Percentiles rank a stretch among this genome's conserved stretches.
Conservation (phyloP, 2,797 vertebrate species). For the Peromyscus nudipes region DNA sequence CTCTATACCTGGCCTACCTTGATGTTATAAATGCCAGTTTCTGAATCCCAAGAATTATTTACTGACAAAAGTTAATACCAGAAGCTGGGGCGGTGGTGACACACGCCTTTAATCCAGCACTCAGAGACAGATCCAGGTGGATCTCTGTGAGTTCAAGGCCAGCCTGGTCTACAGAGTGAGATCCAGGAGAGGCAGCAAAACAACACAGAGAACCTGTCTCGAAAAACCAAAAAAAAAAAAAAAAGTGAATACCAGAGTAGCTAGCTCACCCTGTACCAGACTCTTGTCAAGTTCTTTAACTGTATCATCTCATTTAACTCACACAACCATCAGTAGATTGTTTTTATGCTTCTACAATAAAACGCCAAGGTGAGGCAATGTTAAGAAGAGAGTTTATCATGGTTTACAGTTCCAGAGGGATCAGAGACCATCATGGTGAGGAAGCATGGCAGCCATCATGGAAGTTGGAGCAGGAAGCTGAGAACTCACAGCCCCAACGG, state of each 20-base stretch:
- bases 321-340: background rate
- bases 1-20: background rate
- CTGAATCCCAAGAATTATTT: background rate
- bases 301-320: background rate
- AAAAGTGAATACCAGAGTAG: background rate
- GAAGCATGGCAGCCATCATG: background rate
- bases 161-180: too few relatives aligned
- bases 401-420: background rate
- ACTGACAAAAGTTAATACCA: background rate
- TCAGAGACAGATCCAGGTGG: too few relatives aligned
- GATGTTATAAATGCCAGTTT: background rate
- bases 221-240: too few relatives aligned
- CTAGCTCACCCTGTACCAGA: background rate
- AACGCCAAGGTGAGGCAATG: background rate
- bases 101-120: too few relatives aligned
- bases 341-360: background rate
- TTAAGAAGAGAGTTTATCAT: background rate
- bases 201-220: too few relatives aligned
- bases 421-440: background rate
- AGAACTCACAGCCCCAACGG: background rate
- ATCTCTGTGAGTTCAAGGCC: too few relatives aligned
- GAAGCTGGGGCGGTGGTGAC: background rate
- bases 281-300: background rate
- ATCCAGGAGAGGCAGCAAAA: too few relatives aligned
- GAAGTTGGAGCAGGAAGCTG: too few relatives aligned